Evolutionary conservation across 2,888 invertebrate genomes (phyloP).

Genomic region (Hecatera dysodea): DNA sequence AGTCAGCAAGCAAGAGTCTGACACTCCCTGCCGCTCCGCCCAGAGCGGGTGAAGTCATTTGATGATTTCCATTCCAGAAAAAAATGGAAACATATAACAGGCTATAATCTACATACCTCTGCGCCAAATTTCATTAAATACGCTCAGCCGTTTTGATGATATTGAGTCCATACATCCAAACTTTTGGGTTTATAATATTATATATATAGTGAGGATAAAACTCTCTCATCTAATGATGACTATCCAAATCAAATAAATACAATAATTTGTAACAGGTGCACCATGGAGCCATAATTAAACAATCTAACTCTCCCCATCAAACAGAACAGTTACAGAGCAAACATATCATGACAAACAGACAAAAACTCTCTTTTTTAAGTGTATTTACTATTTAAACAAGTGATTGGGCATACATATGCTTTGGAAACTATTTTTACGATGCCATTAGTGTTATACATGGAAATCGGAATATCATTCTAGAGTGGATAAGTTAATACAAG

Average conservation of each 20-base stretch:
- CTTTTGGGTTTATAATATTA: too few relatives aligned
- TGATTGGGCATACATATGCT: slow-evolving; percentile 65
- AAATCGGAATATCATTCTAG: not conserved
- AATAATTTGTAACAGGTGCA: slow-evolving; percentile 56
- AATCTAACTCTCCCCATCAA: slow-evolving; percentile 44
- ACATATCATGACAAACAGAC: slow-evolving; percentile 68
- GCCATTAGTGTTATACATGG: not conserved
- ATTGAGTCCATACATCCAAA: too few relatives aligned
- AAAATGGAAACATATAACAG: too few relatives aligned
- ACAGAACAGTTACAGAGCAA: slow-evolving; percentile 63
- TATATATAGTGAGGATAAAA: too few relatives aligned
- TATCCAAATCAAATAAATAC: slow-evolving; percentile 12
- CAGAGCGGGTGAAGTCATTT: too few relatives aligned
- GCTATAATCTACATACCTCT: too few relatives aligned
- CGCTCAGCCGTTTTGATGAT: too few relatives aligned
- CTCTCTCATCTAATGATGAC: not conserved
- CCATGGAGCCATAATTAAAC: slow-evolving; percentile 39
- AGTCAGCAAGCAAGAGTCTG: too few relatives aligned
- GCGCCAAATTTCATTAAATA: too few relatives aligned
- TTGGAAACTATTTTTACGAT: not conserved
- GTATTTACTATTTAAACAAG: slow-evolving; percentile 63
- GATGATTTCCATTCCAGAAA: too few relatives aligned
- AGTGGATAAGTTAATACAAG: not conserved
- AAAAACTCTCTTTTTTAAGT: slow-evolving; percentile 43
- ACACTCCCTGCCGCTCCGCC: too few relatives aligned